These are phyloP conservation scores for Heterodera carotae DNA, from an alignment of 1,140 invertebrate species.

Conservation along the genomic window DNA sequence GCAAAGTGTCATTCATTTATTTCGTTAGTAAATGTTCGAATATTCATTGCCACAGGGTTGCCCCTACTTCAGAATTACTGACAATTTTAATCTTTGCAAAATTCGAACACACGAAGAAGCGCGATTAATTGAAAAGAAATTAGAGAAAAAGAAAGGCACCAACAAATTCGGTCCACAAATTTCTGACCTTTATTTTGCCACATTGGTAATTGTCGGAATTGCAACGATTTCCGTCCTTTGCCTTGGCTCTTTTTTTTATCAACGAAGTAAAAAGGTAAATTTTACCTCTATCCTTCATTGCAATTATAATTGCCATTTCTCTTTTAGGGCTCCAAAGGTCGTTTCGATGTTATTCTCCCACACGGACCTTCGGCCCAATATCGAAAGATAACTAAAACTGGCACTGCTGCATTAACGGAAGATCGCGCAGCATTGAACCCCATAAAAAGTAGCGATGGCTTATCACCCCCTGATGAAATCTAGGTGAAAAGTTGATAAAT, in stretches of 20 bases:
- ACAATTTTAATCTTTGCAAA: slow-evolving; percentile 51
- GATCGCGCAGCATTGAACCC: not conserved
- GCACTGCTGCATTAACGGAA: not conserved
- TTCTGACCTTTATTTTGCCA: slow-evolving; percentile 48
- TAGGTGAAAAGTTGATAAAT: too few relatives aligned
- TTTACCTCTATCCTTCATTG: slow-evolving; percentile 13
- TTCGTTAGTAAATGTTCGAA: slow-evolving; percentile 21
- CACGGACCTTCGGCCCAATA: not conserved
- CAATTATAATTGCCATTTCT: not conserved
- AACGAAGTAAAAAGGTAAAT: slow-evolving; percentile 57
- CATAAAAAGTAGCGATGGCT: not conserved
- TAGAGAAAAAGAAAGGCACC: slow-evolving; percentile 12
- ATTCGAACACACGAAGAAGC: slow-evolving; percentile 53
- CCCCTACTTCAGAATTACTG: slow-evolving; percentile 58
- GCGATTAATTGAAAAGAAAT: slow-evolving; percentile 31
- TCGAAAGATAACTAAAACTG: slow-evolving; percentile 10
- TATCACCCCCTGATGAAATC: not conserved
- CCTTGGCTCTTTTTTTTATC: slow-evolving; percentile 60
- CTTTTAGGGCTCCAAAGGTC: slow-evolving; percentile 50
- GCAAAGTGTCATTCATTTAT: not conserved
- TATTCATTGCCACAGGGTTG: slow-evolving; percentile 38
- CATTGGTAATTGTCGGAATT: slow-evolving; percentile 49
- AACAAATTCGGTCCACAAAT: slow-evolving; percentile 22
- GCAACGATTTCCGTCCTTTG: slow-evolving; percentile 46
- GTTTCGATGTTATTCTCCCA: slow-evolving; percentile 28